Evolutionary conservation across 2,797 vertebrate species (phyloP), one percentile per base, ranked within the genome.

Genomic region (Antrozous pallidus): DNA sequence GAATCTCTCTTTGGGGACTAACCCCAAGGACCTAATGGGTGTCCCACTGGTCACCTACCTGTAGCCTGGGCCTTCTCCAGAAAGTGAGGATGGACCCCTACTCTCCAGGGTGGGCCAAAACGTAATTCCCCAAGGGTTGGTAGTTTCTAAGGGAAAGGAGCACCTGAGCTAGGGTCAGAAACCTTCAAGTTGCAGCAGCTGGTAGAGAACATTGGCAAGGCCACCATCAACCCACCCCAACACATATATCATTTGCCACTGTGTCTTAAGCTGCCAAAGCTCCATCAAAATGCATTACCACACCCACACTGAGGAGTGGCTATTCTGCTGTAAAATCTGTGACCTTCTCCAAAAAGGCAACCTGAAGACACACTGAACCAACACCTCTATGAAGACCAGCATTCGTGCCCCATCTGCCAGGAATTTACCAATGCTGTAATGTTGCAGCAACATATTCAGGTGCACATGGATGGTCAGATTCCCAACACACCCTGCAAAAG

Each of bases 231-330:
- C 96, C 99, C 54, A 56, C 9, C 56, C 99, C 65, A 99, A 99
- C 0, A 99, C 99, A 96, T 99, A 99, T 90, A 97, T 99, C 26
- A 99, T 99, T 85, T 99, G 99, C 93, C 99, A 99, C 82, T 96
- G 99, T 36, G 98, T 99, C 63, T 98, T 99, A 78, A 99, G 99
- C 97, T 99, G 99, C 97, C 99, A 99, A 96, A 99, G 99, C 93
- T 99, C 99, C 0, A 99, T 99, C 49, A 99, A 99, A 95, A 99
- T 99, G 99, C 99, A 99, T 98, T 99, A 99, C 93, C 99, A 99
- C 16, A 99, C 99, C 22, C 99, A 99, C 98, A 99, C 99, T 0
- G 99, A 99, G 0, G 99, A 99, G 98, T 98, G 99, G 91, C 99
- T 99, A 0, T 99, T 99, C 98, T 99, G 99, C 96, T 99, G 99